Evolutionary conservation across 2,888 invertebrate species (phyloP), one percentile per base, ranked within the genome.

Genomic region (Melieria picta): DNA sequence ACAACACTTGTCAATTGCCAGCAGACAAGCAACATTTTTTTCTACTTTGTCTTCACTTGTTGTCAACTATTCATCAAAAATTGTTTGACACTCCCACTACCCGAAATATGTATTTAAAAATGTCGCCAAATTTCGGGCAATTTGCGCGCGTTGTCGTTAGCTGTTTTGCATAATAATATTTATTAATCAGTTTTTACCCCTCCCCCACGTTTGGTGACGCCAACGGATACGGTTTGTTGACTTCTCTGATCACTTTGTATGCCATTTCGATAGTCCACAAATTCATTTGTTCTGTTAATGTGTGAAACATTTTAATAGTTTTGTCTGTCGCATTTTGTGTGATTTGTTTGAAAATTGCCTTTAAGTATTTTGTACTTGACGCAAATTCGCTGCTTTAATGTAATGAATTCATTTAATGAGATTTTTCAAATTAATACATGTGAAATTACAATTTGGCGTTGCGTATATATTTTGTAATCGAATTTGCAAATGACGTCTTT

Each of bases 171-270:
- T 65, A 30, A 60, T 45, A 60, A 60, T 60, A 60, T n/a, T 46
- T 46, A 57, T 43, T 47, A 55, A 47, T 46, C 10, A 16, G 13
- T 11, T 52, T 42, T 64, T 42, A 7, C 7, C 13, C 9, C 43
- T 13, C n/a, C 42, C 11, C 30, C 42, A 42, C 13, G 10, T 5
- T n/a, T 42, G 7, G 9, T 42, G 43, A 7, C 48, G 50, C 16
- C 1, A 47, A 4, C 50, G 42, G 11, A 16, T 47, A 60, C 80
- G 80, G 78, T 79, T 80, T 76, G 77, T 66, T 79, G 77, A 69
- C 77, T 78, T 79, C 75, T 77, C 77, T 76, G 42, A 43, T 70
- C 16, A 55, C 45, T 68, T 62, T 16, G 58, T 11, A 47, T 56
- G 55, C 52, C 9, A 11, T 61, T 62, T 62, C 55, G 9, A 9